Base-by-base conservation (phyloP, 2,113 vertebrate genomes). In the Chascanopsetta lugubris region DNA sequence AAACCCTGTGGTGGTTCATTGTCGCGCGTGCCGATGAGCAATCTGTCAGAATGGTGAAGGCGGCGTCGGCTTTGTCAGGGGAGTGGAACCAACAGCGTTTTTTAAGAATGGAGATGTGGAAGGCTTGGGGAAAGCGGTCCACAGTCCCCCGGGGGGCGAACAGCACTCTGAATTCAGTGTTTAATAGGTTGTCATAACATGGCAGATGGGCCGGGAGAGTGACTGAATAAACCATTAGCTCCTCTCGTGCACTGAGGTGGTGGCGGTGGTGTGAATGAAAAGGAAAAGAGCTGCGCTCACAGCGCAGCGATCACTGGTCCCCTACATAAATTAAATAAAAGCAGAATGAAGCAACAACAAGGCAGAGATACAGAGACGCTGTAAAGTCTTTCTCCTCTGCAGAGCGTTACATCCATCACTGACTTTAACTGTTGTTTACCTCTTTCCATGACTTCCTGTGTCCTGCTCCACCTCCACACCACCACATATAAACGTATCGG, bases 181-280 rank as follows among this genome's bases (percentile, higher is more conserved):
- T 75, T 82, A 82, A 86, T 84, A 74, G 75, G 75, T 86, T 84
- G 81, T 84, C 84, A 86, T 81, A 79, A 66, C 75, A 79, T 48
- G 65, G 78, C 80, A 61, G 75, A 67, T 53, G 50, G 43, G 38
- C 38, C 17, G 10, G 12, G 67, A 42, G 60, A 70, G 62, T 81
- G 74, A 86, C 75, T 80, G 80, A 83, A 83, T 67, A 73, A 81
- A 81, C 75, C 69, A 83, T 81, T 80, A 81, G 30, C 26, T 55
- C 56, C 9, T 58, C 43, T 55, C 30, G 30, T 29, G 38, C 51
- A 11, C 25, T 4, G 10, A 34, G 24, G 22, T 15, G 38, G 21
- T 47, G 15, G 15, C 17, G 38, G 38, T 15, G 38, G 6, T 7
- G 12, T 29, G 29, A 30, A 30, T 30, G 10, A 46, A 46, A 46